Evolutionary conservation across 2,888 invertebrate species (phyloP).

Genomic region (Timema podura): DNA sequence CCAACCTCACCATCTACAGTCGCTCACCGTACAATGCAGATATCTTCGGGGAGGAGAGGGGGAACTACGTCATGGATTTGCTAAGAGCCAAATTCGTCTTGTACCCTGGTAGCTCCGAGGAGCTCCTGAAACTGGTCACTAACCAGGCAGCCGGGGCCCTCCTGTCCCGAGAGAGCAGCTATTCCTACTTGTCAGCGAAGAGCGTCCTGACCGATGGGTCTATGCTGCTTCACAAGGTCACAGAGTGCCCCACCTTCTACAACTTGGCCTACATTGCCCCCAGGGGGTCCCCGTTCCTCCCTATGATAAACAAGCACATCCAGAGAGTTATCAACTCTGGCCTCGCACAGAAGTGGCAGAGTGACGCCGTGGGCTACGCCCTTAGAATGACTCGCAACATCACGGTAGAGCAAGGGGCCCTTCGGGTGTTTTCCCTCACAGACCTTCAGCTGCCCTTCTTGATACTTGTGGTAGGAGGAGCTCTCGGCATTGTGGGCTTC

Average conservation of each 20-base stretch:
- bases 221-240: constrained; percentile 45
- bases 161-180: constrained; percentile 15
- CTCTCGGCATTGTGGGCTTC: background rate
- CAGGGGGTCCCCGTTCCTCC: constrained; percentile 44
- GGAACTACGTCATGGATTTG: background rate
- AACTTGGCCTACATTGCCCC: constrained; percentile 47
- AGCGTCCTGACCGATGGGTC: constrained; percentile 35
- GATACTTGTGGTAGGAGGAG: background rate
- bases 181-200: background rate
- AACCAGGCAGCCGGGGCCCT: constrained; percentile 11
- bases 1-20: constrained; percentile 43
- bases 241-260: constrained; percentile 46
- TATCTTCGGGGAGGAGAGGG: constrained; percentile 38
- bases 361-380: constrained; percentile 34
- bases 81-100: constrained; percentile 8
- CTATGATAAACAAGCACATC: constrained; percentile 42
- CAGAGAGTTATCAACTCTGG: constrained; percentile 43
- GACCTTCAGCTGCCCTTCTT: constrained; percentile 15
- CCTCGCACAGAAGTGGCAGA: constrained; percentile 44
- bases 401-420: background rate
- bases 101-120: constrained; percentile 5
- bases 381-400: background rate
- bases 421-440: constrained; percentile 13
- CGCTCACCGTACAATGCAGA: constrained; percentile 39
- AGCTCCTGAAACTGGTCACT: constrained; percentile 9